A percentile compares a stretch with the other conserved stretches of the same genome.
phyloP scores from a whole-genome alignment of 2,888 invertebrate genomes.

The Ormyrus labotus region DNA sequence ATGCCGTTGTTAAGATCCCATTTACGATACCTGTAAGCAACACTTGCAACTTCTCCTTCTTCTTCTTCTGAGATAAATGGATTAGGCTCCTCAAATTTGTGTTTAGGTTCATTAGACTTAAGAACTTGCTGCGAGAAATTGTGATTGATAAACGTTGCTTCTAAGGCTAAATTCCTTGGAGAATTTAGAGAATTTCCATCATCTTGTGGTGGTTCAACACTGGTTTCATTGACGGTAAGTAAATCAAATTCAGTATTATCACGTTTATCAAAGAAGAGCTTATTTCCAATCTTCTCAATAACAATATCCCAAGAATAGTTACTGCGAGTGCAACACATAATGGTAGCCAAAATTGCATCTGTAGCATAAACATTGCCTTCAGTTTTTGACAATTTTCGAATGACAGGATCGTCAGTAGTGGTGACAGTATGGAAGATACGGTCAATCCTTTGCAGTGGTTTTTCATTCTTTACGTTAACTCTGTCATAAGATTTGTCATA shows the following conservation, averaged over 20 bases:
- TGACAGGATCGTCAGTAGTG: slow-evolving; percentile 98
- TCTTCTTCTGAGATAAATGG: slow-evolving; percentile 96
- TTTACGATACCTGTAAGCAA: slow-evolving; percentile 97
- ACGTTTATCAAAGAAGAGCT: too few relatives aligned
- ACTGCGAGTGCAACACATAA: slow-evolving; percentile 99
- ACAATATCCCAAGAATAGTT: slow-evolving; percentile 99
- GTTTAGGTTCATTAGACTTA: slow-evolving; percentile 86
- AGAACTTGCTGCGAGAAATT: slow-evolving; percentile 98
- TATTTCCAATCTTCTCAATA: slow-evolving; percentile 94
- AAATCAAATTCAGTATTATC: too few relatives aligned
- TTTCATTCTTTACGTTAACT: slow-evolving; percentile 96
- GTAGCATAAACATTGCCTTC: slow-evolving; percentile 98
- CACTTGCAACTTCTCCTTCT: slow-evolving; percentile 93
- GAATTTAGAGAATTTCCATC: slow-evolving; percentile 97
- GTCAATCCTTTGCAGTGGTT: slow-evolving; percentile 93
- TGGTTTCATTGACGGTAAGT: too few relatives aligned
- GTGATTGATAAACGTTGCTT: slow-evolving; percentile 99
- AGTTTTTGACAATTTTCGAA: slow-evolving; percentile 93
- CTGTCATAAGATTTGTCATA: slow-evolving; percentile 98
- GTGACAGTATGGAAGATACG: slow-evolving; percentile 97
- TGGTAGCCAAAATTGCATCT: slow-evolving; percentile 96
- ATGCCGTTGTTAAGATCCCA: slow-evolving; percentile 97
- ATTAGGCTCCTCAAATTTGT: slow-evolving; percentile 92
- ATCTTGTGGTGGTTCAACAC: slow-evolving; percentile 94
- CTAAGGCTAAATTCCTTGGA: slow-evolving; percentile 95